Percentiles rank a stretch among this genome's conserved stretches.
phyloP scores from a whole-genome alignment of 2,113 vertebrate genomes.

The Prunella himalayana region DNA sequence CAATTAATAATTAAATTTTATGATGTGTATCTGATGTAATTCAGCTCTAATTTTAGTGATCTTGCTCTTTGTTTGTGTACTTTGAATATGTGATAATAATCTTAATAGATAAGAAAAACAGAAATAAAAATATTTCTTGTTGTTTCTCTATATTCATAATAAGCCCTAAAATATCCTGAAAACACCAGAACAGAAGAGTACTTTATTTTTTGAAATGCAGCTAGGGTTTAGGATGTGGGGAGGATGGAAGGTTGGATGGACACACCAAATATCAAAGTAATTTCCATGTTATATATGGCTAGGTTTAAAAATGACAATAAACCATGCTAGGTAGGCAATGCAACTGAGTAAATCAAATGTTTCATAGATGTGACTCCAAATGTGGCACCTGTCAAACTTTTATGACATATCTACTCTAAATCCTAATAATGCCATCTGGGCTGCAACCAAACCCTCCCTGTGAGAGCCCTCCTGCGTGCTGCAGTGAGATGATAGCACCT shows the following conservation, averaged over 20 bases:
- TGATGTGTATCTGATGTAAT: not conserved
- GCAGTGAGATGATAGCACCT: not conserved
- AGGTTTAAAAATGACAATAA: not conserved
- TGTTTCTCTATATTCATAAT: not conserved
- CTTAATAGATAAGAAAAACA: not conserved
- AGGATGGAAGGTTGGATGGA: not conserved
- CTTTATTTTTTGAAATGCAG: not conserved
- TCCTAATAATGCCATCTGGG: not conserved
- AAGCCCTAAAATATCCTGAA: not conserved
- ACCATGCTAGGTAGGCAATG: not conserved
- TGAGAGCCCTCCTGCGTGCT: not conserved
- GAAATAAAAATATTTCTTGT: not conserved
- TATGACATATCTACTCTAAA: not conserved
- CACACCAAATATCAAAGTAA: not conserved
- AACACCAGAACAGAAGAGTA: not conserved
- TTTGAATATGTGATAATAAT: not conserved
- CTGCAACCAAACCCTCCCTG: not conserved
- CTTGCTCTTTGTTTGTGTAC: not conserved
- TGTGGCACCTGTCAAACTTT: not conserved
- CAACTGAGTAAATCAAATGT: not conserved
- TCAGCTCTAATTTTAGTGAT: not conserved
- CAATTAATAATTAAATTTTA: not conserved
- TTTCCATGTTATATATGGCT: not conserved
- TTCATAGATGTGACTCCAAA: not conserved
- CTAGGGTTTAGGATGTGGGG: not conserved